Base-by-base conservation (phyloP, 2,797 vertebrate genomes). In the Oreonectes daqikongensis region DNA sequence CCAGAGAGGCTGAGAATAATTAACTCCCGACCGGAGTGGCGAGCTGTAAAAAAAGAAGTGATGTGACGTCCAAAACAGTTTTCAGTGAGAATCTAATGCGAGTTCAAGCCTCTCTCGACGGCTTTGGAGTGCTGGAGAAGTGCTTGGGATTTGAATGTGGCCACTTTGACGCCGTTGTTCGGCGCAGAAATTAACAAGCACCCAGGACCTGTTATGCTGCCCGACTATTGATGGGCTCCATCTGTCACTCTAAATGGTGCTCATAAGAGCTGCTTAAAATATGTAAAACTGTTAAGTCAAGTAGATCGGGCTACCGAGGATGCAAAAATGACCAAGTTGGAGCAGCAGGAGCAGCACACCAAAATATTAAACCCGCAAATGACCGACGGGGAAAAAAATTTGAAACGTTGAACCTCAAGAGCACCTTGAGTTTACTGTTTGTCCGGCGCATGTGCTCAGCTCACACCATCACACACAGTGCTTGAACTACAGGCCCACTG, bases 41-140 rank as follows among this genome's bases (percentile, higher is more conserved):
- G 80, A 77, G 68, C 61, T 68, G 69, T 68, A 64, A 73, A 61
- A 76, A 66, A 70, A 69, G 82, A 85, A 80, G 84, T 92, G 86
- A 89, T 92, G 91, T 88, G 90, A 89, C 87, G 89, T 90, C 89
- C 93, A 90, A 91, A 92, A 91, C 84, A 57, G 87, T 86, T 84
- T 84, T 84, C 85, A 71, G 90, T 86, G 87, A 89, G 88, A 75
- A 87, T 84, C 85, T 86, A 88, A 90, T 90, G 87, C 59, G 84
- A 88, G 89, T 88, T 93, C 87, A 89, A 92, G 91, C 84, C 61
- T 80, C 91, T 88, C 89, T 91, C 84, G 86, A 91, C 86, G 84
- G 89, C 81, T 80, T 88, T 91, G 82, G 85, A 87, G 86, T 69
- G 87, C 85, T 79, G 79, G 48, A 50, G 50, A 50, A 72, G 77